phyloP scores from a whole-genome alignment of 2,888 invertebrate genomes.

The Axea sp. region DNA sequence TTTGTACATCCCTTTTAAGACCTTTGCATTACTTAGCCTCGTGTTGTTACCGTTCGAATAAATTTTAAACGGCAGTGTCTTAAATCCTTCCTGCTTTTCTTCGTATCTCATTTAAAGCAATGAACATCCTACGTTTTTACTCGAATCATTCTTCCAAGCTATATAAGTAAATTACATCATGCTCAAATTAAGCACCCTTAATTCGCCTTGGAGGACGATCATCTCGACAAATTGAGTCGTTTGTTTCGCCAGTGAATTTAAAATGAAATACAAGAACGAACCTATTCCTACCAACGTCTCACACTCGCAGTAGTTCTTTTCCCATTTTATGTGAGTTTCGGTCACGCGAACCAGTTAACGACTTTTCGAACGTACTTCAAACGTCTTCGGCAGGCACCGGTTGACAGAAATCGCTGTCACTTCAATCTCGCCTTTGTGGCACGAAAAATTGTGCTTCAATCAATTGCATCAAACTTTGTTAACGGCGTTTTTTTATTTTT shows the following conservation, averaged over 20 bases:
- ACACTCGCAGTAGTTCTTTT: slow-evolving; percentile 20
- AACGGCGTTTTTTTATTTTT: too few relatives aligned
- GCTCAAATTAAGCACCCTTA: slow-evolving; percentile 8
- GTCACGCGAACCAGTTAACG: slow-evolving; percentile 47
- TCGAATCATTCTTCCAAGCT: slow-evolving; percentile 6
- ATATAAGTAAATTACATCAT: slow-evolving; percentile 8
- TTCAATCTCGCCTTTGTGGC: too few relatives aligned
- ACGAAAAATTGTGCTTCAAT: too few relatives aligned
- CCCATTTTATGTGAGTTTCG: slow-evolving; percentile 4
- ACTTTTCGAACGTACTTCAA: slow-evolving; percentile 20
- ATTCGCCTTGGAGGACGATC: slow-evolving; percentile 11
- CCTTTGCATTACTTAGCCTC: slow-evolving; percentile 37
- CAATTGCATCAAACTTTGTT: background rate
- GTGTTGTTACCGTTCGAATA: slow-evolving; percentile 38
- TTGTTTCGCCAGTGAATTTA: slow-evolving; percentile 35
- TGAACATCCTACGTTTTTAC: background rate
- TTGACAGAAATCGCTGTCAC: background rate
- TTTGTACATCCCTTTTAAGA: slow-evolving; percentile 47
- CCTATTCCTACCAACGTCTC: slow-evolving; percentile 13
- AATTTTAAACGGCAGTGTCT: slow-evolving; percentile 12
- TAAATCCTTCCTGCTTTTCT: slow-evolving; percentile 22
- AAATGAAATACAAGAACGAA: slow-evolving; percentile 21
- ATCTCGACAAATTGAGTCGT: slow-evolving; percentile 41
- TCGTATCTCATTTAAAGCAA: slow-evolving; percentile 15
- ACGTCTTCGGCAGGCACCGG: background rate